phyloP scores from a whole-genome alignment of 2,888 invertebrate species.

The Kryphioiulus occultus region DNA sequence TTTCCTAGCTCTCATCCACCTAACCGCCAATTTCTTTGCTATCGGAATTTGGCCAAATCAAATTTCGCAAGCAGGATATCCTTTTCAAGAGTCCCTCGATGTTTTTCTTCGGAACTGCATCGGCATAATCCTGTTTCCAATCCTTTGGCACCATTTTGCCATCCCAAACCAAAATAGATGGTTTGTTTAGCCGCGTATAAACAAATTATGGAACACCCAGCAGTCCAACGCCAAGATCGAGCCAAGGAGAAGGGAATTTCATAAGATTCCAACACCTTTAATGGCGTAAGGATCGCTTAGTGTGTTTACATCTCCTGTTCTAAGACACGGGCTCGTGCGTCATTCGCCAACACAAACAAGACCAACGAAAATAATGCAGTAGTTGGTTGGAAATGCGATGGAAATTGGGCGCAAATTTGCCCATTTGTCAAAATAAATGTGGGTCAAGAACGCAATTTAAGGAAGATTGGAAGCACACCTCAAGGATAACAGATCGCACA shows the following conservation, averaged over 20 bases:
- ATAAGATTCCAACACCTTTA: background rate
- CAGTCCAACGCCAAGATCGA: background rate
- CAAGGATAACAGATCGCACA: background rate
- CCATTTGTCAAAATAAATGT: conserved; percentile 30
- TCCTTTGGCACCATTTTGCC: background rate
- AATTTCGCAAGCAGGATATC: background rate
- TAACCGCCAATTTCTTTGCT: too few relatives aligned
- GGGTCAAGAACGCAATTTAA: conserved; percentile 20
- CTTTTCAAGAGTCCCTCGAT: background rate
- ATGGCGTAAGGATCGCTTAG: background rate
- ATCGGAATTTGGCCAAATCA: background rate
- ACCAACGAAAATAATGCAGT: conserved; percentile 13
- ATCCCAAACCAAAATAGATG: conserved; percentile 15
- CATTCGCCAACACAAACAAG: conserved; percentile 12
- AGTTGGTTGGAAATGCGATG: background rate
- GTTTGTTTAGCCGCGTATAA: background rate
- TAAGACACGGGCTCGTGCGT: background rate
- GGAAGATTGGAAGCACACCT: conserved; percentile 26
- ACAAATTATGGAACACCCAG: conserved; percentile 30
- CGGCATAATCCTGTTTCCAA: background rate
- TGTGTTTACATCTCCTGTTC: background rate
- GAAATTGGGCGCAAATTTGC: conserved; percentile 1
- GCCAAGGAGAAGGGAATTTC: background rate
- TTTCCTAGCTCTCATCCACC: too few relatives aligned
- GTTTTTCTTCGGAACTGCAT: background rate